These are phyloP conservation scores for Neodiprion pinetum DNA, from an alignment of 1,140 invertebrate genomes.

Conservation along the genomic window DNA sequence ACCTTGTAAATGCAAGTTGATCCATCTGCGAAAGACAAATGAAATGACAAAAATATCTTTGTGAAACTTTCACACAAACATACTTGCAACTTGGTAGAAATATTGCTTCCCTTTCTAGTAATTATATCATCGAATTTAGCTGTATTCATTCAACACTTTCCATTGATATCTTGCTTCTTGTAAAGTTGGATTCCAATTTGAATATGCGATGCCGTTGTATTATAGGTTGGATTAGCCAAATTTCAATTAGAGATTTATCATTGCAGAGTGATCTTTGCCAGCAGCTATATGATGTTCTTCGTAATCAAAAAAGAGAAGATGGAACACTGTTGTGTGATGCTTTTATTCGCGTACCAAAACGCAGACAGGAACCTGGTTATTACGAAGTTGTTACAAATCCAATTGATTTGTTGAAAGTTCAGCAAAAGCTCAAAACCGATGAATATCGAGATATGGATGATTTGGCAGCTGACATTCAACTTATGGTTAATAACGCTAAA, in stretches of 20 bases:
- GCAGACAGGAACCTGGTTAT: slow-evolving; percentile 87
- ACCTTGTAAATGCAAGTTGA: too few relatives aligned
- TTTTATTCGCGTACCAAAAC: slow-evolving; percentile 92
- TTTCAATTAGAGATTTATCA: slow-evolving; percentile 27
- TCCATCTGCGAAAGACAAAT: too few relatives aligned
- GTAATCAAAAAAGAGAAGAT: slow-evolving; percentile 92
- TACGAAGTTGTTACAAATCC: slow-evolving; percentile 92
- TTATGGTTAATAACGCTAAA: slow-evolving; percentile 91
- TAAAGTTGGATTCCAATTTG: too few relatives aligned
- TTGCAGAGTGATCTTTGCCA: slow-evolving; percentile 85
- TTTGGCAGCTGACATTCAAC: slow-evolving; percentile 83
- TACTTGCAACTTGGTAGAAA: too few relatives aligned
- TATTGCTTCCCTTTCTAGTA: too few relatives aligned
- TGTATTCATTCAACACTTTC: too few relatives aligned
- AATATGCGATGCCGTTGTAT: too few relatives aligned
- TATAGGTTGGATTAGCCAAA: too few relatives aligned
- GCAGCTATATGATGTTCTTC: slow-evolving; percentile 89
- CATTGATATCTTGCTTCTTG: too few relatives aligned
- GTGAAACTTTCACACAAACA: too few relatives aligned
- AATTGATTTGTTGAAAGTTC: slow-evolving; percentile 92
- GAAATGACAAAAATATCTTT: too few relatives aligned
- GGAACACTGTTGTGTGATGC: slow-evolving; percentile 90
- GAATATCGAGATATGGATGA: slow-evolving; percentile 92
- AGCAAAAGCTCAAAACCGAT: slow-evolving; percentile 96
- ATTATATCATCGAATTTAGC: too few relatives aligned